Conservation (phyloP, 2,888 invertebrate genomes). For the Celastrina argiolus region DNA sequence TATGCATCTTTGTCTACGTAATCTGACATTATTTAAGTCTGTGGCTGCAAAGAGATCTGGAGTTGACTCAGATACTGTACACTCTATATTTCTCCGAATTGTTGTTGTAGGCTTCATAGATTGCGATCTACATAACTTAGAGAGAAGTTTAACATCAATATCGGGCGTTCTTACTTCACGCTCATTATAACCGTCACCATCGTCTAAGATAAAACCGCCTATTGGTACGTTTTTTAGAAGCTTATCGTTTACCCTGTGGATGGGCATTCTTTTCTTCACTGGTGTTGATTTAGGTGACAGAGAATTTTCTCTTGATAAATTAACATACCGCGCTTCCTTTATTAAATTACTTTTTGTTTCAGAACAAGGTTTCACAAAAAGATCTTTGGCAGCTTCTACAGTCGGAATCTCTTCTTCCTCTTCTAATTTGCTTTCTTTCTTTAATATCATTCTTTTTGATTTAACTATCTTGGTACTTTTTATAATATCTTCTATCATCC, state of each 20-base stretch:
- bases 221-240: slow-evolving; percentile 65
- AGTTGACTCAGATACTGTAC: slow-evolving; percentile 57
- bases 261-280: slow-evolving; percentile 52
- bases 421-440: slow-evolving; percentile 41
- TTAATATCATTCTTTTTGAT: slow-evolving; percentile 58
- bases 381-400: slow-evolving; percentile 53
- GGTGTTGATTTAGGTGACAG: slow-evolving; percentile 63
- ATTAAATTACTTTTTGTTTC: slow-evolving; percentile 64
- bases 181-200: slow-evolving; percentile 70
- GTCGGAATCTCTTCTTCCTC: slow-evolving; percentile 52
- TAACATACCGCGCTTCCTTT: slow-evolving; percentile 66
- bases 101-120: slow-evolving; percentile 55
- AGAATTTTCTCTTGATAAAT: slow-evolving; percentile 66
- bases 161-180: slow-evolving; percentile 72
- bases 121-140: slow-evolving; percentile 52
- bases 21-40: slow-evolving; percentile 51
- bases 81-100: slow-evolving; percentile 46
- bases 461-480: slow-evolving; percentile 76
- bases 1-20: slow-evolving; percentile 78
- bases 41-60: slow-evolving; percentile 55
- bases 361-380: slow-evolving; percentile 65
- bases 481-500: slow-evolving; percentile 80
- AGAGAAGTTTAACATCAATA: slow-evolving; percentile 41
- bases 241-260: slow-evolving; percentile 58
- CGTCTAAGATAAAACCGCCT: slow-evolving; percentile 68